Base-by-base conservation (phyloP, 2,797 vertebrate species). In the Pantherophis vulpinus region DNA sequence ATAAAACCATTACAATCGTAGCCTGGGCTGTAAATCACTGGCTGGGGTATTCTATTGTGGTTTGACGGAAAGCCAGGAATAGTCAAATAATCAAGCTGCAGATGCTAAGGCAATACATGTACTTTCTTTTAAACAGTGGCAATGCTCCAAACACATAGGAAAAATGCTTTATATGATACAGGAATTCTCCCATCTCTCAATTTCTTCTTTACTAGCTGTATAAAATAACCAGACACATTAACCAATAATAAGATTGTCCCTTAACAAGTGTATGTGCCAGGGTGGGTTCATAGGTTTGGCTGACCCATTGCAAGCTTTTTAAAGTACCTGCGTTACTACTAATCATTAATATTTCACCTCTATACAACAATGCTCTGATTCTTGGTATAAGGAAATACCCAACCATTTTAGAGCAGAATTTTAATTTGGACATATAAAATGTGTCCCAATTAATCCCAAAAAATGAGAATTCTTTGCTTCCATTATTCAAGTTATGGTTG, bases 81-180 rank as follows among this genome's bases (percentile, higher is more conserved):
- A 98, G 98, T 98, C 98, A 98, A 98, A 98, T 98, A 98, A 99
- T 98, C 98, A 98, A 98, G 98, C 98, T 98, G 98, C 98, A 98
- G 98, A 98, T 98, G 98, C 98, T 97, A 97, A 98, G 97, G 98
- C 97, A 98, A 98, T 98, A 98, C 99, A 98, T 98, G 98, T 97
- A 98, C 98, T 98, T 98, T 97, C 97, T 98, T 98, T 98, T 99
- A 98, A 99, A 98, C 98, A 98, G 98, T 98, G 99, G 98, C 95
- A 96, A 97, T 96, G 96, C 94, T 95, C 98, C 98, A 99, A 98
- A 98, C 97, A 98, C 97, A 7, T 89, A 20, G 58, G 93, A 96
- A 95, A 91, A 96, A 90, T 94, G 90, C 87, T 96, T 96, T 96
- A 90, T 95, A 95, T 94, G 94, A 92, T 92, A 93, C 29, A 96